A percentile compares a stretch with the other conserved stretches of the same genome.
Evolutionary conservation across 2,888 invertebrate genomes (phyloP).

Genomic region (Eupithecia tripunctaria): DNA sequence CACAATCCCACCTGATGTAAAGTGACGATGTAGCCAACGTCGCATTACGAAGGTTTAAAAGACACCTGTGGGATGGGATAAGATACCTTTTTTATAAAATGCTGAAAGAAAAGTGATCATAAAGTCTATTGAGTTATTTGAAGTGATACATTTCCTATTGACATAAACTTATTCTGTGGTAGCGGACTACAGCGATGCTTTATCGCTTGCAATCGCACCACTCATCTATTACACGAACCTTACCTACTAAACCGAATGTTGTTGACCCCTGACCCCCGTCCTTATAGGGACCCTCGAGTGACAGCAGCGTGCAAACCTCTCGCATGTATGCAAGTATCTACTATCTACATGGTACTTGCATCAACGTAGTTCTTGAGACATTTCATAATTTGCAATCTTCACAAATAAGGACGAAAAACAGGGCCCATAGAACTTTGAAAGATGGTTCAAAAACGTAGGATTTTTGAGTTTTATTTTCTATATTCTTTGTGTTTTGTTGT

Average conservation of each 20-base stretch:
- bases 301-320: slow-evolving; percentile 55
- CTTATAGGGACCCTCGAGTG: slow-evolving; percentile 62
- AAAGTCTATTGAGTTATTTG: neutral
- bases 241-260: slow-evolving; percentile 75
- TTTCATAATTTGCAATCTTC: slow-evolving; percentile 10
- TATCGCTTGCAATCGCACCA: slow-evolving; percentile 74
- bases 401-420: neutral
- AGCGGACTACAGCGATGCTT: slow-evolving; percentile 59
- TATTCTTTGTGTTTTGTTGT: neutral
- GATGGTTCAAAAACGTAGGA: neutral
- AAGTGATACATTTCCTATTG: neutral
- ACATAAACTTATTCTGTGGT: slow-evolving; percentile 48
- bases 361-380: neutral
- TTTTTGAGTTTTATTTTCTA: neutral
- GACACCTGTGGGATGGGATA: too few relatives aligned
- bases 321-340: slow-evolving; percentile 35
- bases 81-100: too few relatives aligned
- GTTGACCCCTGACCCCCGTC: slow-evolving; percentile 65
- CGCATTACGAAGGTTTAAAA: too few relatives aligned
- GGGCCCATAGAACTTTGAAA: neutral
- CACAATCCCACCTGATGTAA: too few relatives aligned
- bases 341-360: slow-evolving; percentile 4
- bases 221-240: slow-evolving; percentile 74
- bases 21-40: too few relatives aligned
- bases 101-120: neutral